Base-by-base conservation (phyloP, 2,888 invertebrate genomes). In the Calliopum simillimum region DNA sequence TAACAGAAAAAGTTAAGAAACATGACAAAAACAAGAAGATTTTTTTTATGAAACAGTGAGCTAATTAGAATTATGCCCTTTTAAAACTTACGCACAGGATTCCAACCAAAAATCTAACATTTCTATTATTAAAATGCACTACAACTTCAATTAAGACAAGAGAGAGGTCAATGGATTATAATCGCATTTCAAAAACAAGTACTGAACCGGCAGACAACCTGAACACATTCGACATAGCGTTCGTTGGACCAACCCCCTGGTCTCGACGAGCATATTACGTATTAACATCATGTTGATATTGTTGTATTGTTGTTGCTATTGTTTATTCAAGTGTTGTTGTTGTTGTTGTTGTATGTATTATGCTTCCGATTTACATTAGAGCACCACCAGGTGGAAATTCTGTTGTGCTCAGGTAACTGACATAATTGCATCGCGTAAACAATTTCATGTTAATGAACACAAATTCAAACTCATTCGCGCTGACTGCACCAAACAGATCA, bases 71-170 rank as follows among this genome's bases (percentile, higher is more conserved):
- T n/a, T n/a, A n/a, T n/a, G n/a, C n/a, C n/a, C n/a, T n/a, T n/a
- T n/a, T n/a, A n/a, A n/a, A n/a, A n/a, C n/a, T n/a, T n/a, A n/a
- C n/a, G n/a, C n/a, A n/a, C 46, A 25, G 19, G 47, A 55, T 43
- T 46, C 62, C 66, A 68, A 69, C 56, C 58, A 64, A 65, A 63
- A 58, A 67, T 51, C 53, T 49, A 65, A 65, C 63, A 71, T 55
- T 55, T 23, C 55, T n/a, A n/a, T n/a, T n/a, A n/a, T n/a, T n/a
- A n/a, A n/a, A n/a, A n/a, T n/a, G n/a, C n/a, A n/a, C n/a, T 13
- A 16, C 6, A 13, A 61, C 16, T 33, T n/a, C 41, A 61, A 61
- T 25, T 16, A 16, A 56, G 21, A 56, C 33, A 21, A 56, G 23
- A 16, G 33, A 56, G 23, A 16, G 12, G n/a, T 21, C 25, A 56